Evolutionary conservation across 2,113 vertebrate species (phyloP).

Genomic region (Athene cunicularia): DNA sequence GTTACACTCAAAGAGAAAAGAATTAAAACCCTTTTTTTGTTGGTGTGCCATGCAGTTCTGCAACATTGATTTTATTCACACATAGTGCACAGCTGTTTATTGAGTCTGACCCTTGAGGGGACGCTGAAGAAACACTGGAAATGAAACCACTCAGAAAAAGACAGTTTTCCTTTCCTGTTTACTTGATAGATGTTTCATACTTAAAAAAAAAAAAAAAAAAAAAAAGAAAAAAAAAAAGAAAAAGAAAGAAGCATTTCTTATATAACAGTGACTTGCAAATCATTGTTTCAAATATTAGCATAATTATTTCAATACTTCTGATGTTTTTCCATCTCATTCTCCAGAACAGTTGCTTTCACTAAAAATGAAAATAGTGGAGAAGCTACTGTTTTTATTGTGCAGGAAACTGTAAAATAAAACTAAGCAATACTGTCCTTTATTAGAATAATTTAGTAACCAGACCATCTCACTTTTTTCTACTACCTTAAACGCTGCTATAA

Average conservation of each 20-base stretch:
- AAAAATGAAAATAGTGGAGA: neutral
- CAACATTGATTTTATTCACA: constrained; percentile 71
- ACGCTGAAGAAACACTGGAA: constrained; percentile 68
- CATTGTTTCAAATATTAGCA: constrained; percentile 23
- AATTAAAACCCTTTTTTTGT: constrained; percentile 42
- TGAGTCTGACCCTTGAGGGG: constrained; percentile 71
- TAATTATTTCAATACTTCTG: constrained; percentile 23
- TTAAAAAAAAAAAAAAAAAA: neutral
- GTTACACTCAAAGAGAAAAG: constrained; percentile 49
- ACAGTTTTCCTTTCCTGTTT: constrained; percentile 70
- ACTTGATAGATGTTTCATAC: constrained; percentile 60
- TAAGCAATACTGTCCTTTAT: constrained; percentile 4
- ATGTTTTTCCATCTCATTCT: neutral
- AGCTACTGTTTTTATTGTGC: neutral
- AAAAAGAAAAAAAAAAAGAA: neutral
- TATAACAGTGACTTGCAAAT: constrained; percentile 1
- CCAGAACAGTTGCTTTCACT: neutral
- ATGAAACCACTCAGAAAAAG: constrained; percentile 67
- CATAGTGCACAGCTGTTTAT: constrained; percentile 72
- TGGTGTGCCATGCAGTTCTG: constrained; percentile 29
- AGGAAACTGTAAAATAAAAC: constrained; percentile 17
- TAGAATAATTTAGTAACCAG: constrained; percentile 21
- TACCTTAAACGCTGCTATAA: neutral
- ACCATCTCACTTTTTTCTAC: neutral
- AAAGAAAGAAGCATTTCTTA: neutral